Conservation (phyloP, 2,113 vertebrate species). For the Melanostigma gelatinosum region DNA sequence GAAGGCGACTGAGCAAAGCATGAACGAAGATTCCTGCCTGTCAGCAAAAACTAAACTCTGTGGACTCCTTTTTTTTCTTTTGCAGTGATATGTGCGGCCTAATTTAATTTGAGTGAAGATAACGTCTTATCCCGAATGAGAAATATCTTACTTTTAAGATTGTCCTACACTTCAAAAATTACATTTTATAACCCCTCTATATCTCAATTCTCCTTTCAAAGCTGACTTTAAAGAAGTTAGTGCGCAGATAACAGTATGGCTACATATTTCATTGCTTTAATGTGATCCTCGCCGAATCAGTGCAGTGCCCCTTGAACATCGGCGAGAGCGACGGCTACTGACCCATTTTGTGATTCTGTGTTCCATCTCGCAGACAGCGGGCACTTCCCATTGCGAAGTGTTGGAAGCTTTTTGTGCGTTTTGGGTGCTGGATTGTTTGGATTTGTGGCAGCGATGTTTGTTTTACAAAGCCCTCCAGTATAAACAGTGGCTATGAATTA, state of each 20-base stretch:
- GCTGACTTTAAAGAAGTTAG: constrained; percentile 54
- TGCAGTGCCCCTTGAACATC: constrained; percentile 38
- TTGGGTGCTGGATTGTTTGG: constrained; percentile 53
- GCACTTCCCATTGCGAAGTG: constrained; percentile 14
- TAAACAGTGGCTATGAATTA: constrained; percentile 41
- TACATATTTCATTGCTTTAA: constrained; percentile 57
- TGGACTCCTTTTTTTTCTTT: constrained; percentile 18
- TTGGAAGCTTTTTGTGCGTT: constrained; percentile 53
- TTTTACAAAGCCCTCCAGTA: constrained; percentile 35
- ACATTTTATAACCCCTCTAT: constrained; percentile 59
- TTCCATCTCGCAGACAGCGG: constrained; percentile 27
- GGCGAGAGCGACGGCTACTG: constrained; percentile 25
- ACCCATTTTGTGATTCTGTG: constrained; percentile 49
- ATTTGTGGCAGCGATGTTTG: constrained; percentile 51
- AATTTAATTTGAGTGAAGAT: constrained; percentile 71
- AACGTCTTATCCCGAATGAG: constrained; percentile 65
- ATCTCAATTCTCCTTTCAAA: constrained; percentile 56
- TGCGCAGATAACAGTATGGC: constrained; percentile 52
- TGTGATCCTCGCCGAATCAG: constrained; percentile 55
- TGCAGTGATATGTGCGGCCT: constrained; percentile 58
- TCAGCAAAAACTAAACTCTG: constrained; percentile 64
- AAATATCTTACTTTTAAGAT: constrained; percentile 68
- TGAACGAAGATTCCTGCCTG: constrained; percentile 35
- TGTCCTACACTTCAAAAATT: constrained; percentile 61
- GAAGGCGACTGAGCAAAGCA: constrained; percentile 39